Evolutionary conservation across 35 echinoderm and acorn worm genomes (phyloP).

Genomic region (Anneissia japonica): DNA sequence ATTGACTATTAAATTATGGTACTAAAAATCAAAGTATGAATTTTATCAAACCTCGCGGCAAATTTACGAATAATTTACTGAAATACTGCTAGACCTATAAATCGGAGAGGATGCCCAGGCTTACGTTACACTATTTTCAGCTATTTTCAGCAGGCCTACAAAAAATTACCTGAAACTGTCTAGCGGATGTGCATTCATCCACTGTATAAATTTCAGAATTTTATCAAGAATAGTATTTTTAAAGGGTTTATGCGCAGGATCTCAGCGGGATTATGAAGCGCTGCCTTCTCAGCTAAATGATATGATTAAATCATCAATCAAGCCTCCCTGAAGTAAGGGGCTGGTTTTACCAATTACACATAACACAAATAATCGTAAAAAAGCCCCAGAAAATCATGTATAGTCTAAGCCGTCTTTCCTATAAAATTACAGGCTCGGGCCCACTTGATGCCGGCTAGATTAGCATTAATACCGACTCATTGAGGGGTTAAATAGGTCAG

Average conservation of each 20-base stretch:
- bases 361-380: neutral
- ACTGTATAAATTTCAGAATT: neutral
- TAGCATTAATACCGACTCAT: neutral
- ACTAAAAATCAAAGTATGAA: no score
- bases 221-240: neutral
- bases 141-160: neutral
- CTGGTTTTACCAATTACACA: neutral
- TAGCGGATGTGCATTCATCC: neutral
- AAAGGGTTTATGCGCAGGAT: neutral
- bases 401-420: neutral
- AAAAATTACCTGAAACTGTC: neutral
- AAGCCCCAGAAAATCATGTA: neutral
- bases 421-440: neutral
- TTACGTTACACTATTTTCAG: no score
- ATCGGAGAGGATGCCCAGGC: no score
- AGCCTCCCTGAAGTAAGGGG: neutral
- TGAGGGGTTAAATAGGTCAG: neutral
- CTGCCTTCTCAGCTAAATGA: neutral
- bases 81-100: no score
- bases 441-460: neutral
- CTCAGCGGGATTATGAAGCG: neutral
- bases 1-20: no score
- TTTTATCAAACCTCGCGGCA: no score
- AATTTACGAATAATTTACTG: no score
- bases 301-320: conserved; percentile 2